phyloP scores from a whole-genome alignment of 2,113 vertebrate species.

The Seriola rivoliana region DNA sequence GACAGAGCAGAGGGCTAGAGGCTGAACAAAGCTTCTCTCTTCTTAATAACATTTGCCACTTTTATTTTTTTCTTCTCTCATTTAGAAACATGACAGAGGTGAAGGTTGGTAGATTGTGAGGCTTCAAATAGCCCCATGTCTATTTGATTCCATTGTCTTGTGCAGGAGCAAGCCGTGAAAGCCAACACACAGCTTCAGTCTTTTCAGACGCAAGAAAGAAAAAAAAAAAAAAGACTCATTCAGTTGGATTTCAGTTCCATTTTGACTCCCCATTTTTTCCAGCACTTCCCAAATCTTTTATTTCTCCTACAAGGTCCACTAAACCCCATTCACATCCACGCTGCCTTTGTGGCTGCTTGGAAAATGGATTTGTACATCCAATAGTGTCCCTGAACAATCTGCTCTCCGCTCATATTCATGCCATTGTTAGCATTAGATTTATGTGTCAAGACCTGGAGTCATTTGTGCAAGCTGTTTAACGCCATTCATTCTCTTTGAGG shows the following conservation, averaged over 20 bases:
- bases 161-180: slow-evolving; percentile 53
- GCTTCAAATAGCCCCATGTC: slow-evolving; percentile 59
- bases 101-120: slow-evolving; percentile 51
- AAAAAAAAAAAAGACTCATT: slow-evolving; percentile 32
- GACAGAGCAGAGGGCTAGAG: slow-evolving; percentile 7
- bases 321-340: slow-evolving; percentile 34
- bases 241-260: slow-evolving; percentile 45
- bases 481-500: not conserved
- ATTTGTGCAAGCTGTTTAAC: slow-evolving; percentile 30
- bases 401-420: slow-evolving; percentile 30
- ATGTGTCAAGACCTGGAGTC: slow-evolving; percentile 30
- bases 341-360: slow-evolving; percentile 24
- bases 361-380: slow-evolving; percentile 51
- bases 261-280: slow-evolving; percentile 41
- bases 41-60: slow-evolving; percentile 51
- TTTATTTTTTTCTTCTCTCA: slow-evolving; percentile 49
- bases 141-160: slow-evolving; percentile 65
- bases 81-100: slow-evolving; percentile 67
- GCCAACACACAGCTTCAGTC: slow-evolving; percentile 30
- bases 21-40: slow-evolving; percentile 59
- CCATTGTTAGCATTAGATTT: slow-evolving; percentile 38
- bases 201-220: slow-evolving; percentile 53
- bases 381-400: slow-evolving; percentile 39
- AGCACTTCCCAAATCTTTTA: slow-evolving; percentile 33
- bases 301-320: slow-evolving; percentile 22